Percentiles rank a stretch among this genome's conserved stretches.
These are phyloP conservation scores for Dicaeum eximium DNA, from an alignment of 2,113 vertebrate genomes.

Conservation along the genomic window DNA sequence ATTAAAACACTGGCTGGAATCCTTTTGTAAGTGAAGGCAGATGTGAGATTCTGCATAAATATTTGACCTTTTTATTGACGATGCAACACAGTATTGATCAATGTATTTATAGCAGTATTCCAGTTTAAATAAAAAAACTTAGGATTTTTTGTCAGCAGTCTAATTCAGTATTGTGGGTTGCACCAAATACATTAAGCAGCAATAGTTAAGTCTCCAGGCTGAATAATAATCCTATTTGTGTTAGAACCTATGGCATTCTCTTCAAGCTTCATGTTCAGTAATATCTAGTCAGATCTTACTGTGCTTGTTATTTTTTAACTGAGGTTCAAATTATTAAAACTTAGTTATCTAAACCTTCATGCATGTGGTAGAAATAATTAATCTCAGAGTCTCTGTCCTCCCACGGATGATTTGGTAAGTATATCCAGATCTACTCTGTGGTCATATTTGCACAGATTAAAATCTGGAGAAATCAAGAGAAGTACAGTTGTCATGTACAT, in stretches of 20 bases:
- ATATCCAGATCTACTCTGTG: background rate
- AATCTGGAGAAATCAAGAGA: background rate
- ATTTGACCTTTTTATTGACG: background rate
- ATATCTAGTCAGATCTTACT: background rate
- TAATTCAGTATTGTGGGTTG: background rate
- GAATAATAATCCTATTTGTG: background rate
- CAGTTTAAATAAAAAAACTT: background rate
- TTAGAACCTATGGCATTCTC: background rate
- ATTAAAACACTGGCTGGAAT: background rate
- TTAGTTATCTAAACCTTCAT: background rate
- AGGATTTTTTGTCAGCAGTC: accelerated
- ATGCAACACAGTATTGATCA: background rate
- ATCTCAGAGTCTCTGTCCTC: background rate
- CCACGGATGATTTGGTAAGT: background rate
- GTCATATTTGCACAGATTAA: background rate
- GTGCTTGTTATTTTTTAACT: background rate
- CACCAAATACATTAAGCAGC: background rate
- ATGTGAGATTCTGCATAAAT: background rate
- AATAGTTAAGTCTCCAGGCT: background rate
- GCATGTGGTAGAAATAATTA: background rate
- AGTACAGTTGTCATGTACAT: background rate
- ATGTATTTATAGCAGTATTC: background rate
- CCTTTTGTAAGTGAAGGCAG: background rate
- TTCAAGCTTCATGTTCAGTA: background rate
- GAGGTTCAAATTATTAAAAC: background rate